Conservation (phyloP, 2,797 vertebrate genomes). For the Oreochromis grahami region DNA sequence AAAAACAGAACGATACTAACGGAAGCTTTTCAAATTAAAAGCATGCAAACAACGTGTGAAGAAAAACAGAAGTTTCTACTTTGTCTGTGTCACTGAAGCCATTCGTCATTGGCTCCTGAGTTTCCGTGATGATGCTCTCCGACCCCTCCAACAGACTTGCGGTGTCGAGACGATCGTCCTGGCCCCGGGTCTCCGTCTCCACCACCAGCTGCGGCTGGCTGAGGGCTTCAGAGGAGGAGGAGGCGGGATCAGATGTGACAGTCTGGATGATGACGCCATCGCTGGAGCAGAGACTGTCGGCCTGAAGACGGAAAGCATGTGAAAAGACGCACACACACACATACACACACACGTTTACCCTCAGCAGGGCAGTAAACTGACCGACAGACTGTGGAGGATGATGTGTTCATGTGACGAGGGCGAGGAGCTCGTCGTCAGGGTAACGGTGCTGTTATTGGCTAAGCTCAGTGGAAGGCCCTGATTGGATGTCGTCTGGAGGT, state of each 20-base stretch:
- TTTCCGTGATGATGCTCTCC: constrained; percentile 41
- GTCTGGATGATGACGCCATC: constrained; percentile 97
- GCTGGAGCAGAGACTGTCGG: constrained; percentile 86
- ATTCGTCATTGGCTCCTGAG: constrained; percentile 73
- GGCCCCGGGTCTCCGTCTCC: constrained; percentile 70
- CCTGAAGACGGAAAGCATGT: constrained; percentile 59
- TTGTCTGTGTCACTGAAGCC: constrained; percentile 79
- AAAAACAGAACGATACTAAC: not conserved
- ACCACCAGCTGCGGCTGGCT: constrained; percentile 83
- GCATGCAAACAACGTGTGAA: not conserved
- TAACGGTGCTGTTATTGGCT: constrained; percentile 85
- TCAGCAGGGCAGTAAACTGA: constrained; percentile 53
- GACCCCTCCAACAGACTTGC: constrained; percentile 46
- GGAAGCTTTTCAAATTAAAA: not conserved
- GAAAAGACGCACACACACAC: not conserved
- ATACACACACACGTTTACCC: not conserved
- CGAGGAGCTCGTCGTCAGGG: constrained; percentile 84
- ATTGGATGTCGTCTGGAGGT: constrained; percentile 90
- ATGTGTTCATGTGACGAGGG: constrained; percentile 96
- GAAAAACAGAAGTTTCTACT: constrained; percentile 57
- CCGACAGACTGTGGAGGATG: constrained; percentile 93
- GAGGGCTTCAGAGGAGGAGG: constrained; percentile 74
- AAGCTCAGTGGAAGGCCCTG: constrained; percentile 90
- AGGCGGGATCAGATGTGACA: constrained; percentile 83
- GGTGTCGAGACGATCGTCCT: constrained; percentile 63